Conservation (phyloP, 2,888 invertebrate genomes). For the Calameuta pallipes region DNA sequence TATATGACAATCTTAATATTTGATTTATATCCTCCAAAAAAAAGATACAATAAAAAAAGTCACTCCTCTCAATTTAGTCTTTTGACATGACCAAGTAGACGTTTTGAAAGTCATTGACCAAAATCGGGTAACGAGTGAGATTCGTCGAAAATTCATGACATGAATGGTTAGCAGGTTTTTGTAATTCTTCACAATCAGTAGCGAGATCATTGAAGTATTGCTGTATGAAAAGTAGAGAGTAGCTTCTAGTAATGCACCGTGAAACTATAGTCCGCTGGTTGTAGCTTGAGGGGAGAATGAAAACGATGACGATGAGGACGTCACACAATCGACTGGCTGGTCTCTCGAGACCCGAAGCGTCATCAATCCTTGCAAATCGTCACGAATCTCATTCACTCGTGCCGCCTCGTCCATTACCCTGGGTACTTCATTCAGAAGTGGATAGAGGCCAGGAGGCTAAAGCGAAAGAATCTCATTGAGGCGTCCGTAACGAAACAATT, state of each 20-base stretch:
- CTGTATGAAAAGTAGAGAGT: neutral
- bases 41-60: neutral
- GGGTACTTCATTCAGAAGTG: conserved; percentile 16
- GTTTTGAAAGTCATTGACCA: neutral
- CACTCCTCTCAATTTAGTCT: neutral
- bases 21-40: neutral
- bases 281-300: neutral
- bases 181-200: neutral
- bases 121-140: neutral
- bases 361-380: conserved; percentile 26
- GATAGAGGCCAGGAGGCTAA: conserved; percentile 6
- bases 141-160: neutral
- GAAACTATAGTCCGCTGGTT: neutral
- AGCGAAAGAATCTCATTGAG: conserved; percentile 38
- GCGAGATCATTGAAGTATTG: neutral
- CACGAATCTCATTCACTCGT: conserved; percentile 15
- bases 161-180: neutral
- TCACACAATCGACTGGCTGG: neutral
- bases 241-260: neutral
- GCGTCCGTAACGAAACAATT: conserved; percentile 53
- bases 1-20: neutral
- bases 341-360: conserved; percentile 13
- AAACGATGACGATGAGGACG: neutral
- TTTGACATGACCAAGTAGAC: neutral
- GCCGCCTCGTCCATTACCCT: conserved; percentile 13